Evolutionary conservation across 2,888 invertebrate species (phyloP).

Genomic region (Leptopilina syphax): DNA sequence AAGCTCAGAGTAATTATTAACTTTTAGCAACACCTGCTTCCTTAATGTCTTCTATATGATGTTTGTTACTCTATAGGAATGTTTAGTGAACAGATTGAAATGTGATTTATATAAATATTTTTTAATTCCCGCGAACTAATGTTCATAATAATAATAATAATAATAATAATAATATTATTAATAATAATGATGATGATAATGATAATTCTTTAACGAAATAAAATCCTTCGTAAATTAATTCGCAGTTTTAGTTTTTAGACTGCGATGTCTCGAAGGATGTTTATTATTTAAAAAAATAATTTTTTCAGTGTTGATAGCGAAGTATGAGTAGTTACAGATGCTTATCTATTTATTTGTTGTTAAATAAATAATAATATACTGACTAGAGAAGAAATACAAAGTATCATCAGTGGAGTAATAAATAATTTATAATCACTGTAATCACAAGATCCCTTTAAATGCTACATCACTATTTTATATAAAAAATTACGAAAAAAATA

Average conservation of each 20-base stretch:
- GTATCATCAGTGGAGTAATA: slow-evolving; percentile 67
- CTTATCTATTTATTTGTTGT: slow-evolving; percentile 75
- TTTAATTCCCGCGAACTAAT: slow-evolving; percentile 54
- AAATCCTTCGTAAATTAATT: slow-evolving; percentile 8
- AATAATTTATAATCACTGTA: slow-evolving; percentile 73
- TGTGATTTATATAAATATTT: slow-evolving; percentile 64
- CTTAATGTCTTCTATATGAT: slow-evolving; percentile 71
- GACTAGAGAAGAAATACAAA: slow-evolving; percentile 60
- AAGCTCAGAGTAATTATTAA: slow-evolving; percentile 57
- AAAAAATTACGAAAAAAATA: slow-evolving; percentile 56
- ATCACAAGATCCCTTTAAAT: slow-evolving; percentile 70
- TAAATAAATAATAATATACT: slow-evolving; percentile 68
- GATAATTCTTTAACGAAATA: slow-evolving; percentile 38
- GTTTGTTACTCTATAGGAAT: slow-evolving; percentile 69
- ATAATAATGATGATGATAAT: not conserved
- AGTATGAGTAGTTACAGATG: slow-evolving; percentile 73
- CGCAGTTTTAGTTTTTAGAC: not conserved
- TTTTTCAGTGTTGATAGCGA: slow-evolving; percentile 72
- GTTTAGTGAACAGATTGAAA: slow-evolving; percentile 65
- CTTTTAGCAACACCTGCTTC: slow-evolving; percentile 68
- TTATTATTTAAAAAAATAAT: slow-evolving; percentile 54
- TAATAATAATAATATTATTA: slow-evolving; percentile 38
- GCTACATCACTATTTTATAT: slow-evolving; percentile 71
- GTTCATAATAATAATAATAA: slow-evolving; percentile 49
- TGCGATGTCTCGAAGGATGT: slow-evolving; percentile 49